A percentile compares a stretch with the other conserved stretches of the same genome.
Evolutionary conservation across 2,113 vertebrate species (phyloP).

Genomic region (Protobothrops mucrosquamatus): DNA sequence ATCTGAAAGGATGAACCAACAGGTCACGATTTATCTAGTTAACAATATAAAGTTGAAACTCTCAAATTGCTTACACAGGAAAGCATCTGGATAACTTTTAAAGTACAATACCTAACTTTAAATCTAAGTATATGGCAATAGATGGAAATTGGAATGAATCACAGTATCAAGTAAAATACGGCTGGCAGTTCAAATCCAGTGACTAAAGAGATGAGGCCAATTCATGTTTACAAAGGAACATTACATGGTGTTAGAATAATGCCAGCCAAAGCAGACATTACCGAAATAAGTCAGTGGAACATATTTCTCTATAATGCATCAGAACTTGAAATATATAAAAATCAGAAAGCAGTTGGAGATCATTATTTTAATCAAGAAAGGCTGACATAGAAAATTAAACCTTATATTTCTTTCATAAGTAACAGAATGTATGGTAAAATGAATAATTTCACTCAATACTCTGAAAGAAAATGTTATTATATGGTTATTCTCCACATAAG

Average conservation of each 20-base stretch:
- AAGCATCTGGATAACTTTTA: background rate
- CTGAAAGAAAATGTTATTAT: background rate
- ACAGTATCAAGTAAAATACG: background rate
- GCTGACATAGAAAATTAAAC: no score
- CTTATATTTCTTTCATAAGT: no score
- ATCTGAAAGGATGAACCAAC: background rate
- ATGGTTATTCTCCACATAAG: background rate
- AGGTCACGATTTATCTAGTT: background rate
- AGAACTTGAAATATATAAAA: no score
- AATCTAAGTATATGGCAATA: background rate
- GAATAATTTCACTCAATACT: background rate
- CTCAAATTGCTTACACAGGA: background rate
- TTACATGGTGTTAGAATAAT: background rate
- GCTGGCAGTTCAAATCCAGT: background rate
- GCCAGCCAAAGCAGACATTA: no score
- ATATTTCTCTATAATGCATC: no score
- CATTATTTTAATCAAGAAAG: no score
- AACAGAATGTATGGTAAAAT: no score
- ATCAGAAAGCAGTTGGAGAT: no score
- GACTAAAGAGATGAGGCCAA: background rate
- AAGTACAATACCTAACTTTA: background rate
- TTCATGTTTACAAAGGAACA: background rate
- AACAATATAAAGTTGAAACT: background rate
- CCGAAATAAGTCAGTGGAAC: no score
- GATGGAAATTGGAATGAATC: background rate